These are phyloP conservation scores for Eurytoma adleriae DNA, from an alignment of 2,888 invertebrate species.

Conservation along the genomic window DNA sequence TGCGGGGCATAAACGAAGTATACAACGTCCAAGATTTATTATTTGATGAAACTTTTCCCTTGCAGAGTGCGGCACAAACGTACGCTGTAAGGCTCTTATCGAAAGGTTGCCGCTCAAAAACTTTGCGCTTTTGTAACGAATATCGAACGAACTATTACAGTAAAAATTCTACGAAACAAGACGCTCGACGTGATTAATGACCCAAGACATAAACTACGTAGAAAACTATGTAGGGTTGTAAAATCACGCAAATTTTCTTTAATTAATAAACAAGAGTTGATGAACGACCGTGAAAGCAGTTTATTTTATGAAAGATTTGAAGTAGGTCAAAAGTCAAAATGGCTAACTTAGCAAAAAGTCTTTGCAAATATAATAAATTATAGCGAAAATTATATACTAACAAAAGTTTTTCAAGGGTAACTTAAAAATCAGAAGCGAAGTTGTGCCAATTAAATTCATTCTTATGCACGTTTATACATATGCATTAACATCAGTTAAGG, in stretches of 20 bases:
- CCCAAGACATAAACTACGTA: neutral
- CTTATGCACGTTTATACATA: too few species aligned
- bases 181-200: conserved; percentile 29
- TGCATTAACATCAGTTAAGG: too few species aligned
- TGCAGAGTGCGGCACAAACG: conserved; percentile 22
- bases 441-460: too few species aligned
- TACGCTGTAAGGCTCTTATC: conserved; percentile 29
- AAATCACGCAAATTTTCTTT: conserved; percentile 34
- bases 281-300: conserved; percentile 3
- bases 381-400: too few species aligned
- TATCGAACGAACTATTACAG: conserved; percentile 38
- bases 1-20: neutral
- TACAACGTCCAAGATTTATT: too few species aligned
- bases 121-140: conserved; percentile 12
- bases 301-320: conserved; percentile 9
- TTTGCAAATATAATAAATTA: too few species aligned
- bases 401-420: too few species aligned
- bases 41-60: conserved; percentile 38
- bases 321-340: neutral
- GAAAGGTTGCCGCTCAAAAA: conserved; percentile 20
- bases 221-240: neutral
- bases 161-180: conserved; percentile 8
- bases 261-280: conserved; percentile 28
- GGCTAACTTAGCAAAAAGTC: neutral
- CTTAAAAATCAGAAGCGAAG: too few species aligned